A percentile compares a stretch with the other conserved stretches of the same genome.
Evolutionary conservation across 2,797 vertebrate genomes (phyloP).

Genomic region (Silurus lanzhouensis): DNA sequence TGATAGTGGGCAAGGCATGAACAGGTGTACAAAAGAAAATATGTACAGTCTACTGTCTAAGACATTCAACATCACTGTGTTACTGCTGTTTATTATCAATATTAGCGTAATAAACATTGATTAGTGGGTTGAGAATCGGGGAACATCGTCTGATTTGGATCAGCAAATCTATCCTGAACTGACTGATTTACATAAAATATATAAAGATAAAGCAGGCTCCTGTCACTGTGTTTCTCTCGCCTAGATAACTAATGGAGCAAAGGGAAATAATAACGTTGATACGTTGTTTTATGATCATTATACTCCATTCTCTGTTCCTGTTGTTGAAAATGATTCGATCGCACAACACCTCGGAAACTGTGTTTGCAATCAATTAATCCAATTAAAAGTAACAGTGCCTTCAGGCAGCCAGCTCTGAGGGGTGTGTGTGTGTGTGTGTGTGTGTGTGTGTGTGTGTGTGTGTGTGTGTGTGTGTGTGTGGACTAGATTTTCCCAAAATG

Average conservation of each 20-base stretch:
- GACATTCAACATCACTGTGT: neutral
- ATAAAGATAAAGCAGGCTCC: neutral
- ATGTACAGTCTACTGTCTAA: neutral
- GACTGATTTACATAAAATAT: neutral
- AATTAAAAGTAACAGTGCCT: neutral
- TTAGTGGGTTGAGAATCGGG: neutral
- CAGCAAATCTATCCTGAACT: neutral
- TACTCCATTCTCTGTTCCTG: neutral
- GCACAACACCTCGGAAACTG: neutral
- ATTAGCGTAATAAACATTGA: neutral
- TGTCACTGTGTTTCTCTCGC: neutral
- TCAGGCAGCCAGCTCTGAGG: neutral
- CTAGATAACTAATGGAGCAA: neutral
- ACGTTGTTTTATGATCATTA: neutral
- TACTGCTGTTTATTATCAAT: neutral
- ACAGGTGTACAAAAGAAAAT: neutral
- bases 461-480: neutral
- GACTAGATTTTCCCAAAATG: neutral
- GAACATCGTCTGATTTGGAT: neutral
- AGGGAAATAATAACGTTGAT: neutral
- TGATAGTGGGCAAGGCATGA: neutral
- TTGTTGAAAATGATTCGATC: neutral
- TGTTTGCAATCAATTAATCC: neutral
- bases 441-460: neutral
- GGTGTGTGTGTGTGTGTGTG: neutral